Evolutionary conservation across 2,888 invertebrate genomes (phyloP).

Genomic region (Pterobdella sp.): DNA sequence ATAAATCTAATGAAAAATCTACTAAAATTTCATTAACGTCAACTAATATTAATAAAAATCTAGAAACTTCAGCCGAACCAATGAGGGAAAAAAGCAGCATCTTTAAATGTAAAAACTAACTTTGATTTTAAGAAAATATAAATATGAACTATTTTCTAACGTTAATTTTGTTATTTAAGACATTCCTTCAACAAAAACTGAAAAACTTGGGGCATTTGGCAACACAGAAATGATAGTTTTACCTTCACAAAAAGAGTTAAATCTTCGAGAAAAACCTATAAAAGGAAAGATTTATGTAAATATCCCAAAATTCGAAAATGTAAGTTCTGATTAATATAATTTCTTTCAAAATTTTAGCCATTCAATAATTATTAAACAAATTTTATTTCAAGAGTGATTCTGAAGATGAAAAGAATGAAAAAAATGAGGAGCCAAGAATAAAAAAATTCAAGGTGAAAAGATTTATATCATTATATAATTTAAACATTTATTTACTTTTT

Average conservation of each 20-base stretch:
- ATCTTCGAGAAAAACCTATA: slow-evolving; percentile 16
- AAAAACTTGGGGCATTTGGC: background rate
- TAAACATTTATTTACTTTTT: too few relatives aligned
- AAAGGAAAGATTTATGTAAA: slow-evolving; percentile 20
- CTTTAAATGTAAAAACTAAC: background rate
- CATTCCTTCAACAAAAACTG: background rate
- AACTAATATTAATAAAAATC: background rate
- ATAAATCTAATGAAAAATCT: background rate
- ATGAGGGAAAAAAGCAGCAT: background rate
- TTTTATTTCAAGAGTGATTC: slow-evolving; percentile 7
- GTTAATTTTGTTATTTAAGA: background rate
- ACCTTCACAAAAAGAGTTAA: slow-evolving; percentile 26
- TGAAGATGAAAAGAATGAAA: slow-evolving; percentile 25
- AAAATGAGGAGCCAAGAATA: background rate
- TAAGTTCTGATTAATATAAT: background rate
- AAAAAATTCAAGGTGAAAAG: slow-evolving; percentile 6
- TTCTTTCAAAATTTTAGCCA: background rate
- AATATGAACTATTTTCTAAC: background rate
- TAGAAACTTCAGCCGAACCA: background rate
- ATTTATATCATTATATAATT: too few relatives aligned
- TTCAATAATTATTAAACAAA: background rate
- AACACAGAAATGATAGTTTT: slow-evolving; percentile 28
- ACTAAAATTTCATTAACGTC: background rate
- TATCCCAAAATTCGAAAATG: slow-evolving; percentile 17
- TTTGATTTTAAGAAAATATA: background rate